Conservation (phyloP, 2,888 invertebrate genomes). For the Agrochola lychnidis region DNA sequence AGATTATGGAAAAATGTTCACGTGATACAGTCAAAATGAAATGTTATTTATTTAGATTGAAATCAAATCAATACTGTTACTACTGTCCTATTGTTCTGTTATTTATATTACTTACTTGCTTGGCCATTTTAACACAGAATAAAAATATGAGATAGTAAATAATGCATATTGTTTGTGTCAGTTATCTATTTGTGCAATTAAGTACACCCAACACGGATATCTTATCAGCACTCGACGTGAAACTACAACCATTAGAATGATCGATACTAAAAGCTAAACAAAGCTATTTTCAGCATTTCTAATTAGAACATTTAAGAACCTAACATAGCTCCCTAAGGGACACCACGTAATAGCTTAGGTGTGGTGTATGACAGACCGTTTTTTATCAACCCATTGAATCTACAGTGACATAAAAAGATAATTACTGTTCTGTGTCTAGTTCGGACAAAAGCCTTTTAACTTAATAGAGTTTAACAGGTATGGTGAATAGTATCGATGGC, state of each 20-base stretch:
- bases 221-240: slow-evolving; percentile 6
- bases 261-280: slow-evolving; percentile 37
- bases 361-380: slow-evolving; percentile 66
- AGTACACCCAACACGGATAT: not conserved
- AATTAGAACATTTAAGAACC: slow-evolving; percentile 66
- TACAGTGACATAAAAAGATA: slow-evolving; percentile 73
- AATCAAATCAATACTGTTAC: not conserved
- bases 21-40: not conserved
- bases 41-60: not conserved
- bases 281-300: slow-evolving; percentile 61
- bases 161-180: not conserved
- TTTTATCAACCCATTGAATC: slow-evolving; percentile 70
- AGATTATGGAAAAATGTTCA: not conserved
- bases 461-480: slow-evolving; percentile 68
- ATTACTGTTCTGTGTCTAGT: slow-evolving; percentile 68
- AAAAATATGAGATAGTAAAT: slow-evolving; percentile 1
- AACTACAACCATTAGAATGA: slow-evolving; percentile 6
- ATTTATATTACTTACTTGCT: not conserved
- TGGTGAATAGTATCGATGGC: slow-evolving; percentile 59
- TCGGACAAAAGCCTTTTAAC: slow-evolving; percentile 72
- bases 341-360: slow-evolving; percentile 66
- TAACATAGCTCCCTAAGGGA: slow-evolving; percentile 70
- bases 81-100: not conserved
- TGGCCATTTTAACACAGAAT: slow-evolving; percentile 2
- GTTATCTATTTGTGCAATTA: slow-evolving; percentile 21